Evolutionary conservation across 2,797 vertebrate genomes (phyloP), one percentile per base, ranked within the genome.

Genomic region (Euthynnus affinis): DNA sequence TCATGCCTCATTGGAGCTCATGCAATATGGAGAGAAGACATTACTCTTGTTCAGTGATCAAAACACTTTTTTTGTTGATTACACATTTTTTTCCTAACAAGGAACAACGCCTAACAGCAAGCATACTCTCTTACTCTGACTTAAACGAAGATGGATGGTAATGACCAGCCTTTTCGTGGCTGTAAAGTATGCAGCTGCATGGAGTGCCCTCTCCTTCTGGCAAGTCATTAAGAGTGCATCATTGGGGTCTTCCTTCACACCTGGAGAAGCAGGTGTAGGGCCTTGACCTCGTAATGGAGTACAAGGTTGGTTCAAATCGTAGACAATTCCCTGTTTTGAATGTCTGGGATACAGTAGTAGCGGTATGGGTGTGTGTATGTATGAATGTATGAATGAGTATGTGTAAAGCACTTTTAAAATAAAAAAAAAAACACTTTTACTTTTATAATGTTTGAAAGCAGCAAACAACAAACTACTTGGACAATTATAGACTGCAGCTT

Each of bases 251-350:
- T 90, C 84, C 66, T 80, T 76, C 88, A 90, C 94, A 94, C 94
- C 91, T 94, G 93, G 88, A 87, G 62, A 82, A 92, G 89, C 94
- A 95, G 92, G 91, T 94, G 94, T 73, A 13, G 79, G 78, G 92
- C 80, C 86, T 60, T 37, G 81, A 91, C 91, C 90, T 87, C 69
- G 18, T 90, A 89, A 87, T 84, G 69, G 88, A 89, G 81, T 81
- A 89, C 90, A 91, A 90, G 90, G 86, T 92, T 90, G 91, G 87
- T 82, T 90, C 53, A 57, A 87, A 85, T 63, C 57, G 73, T 52
- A 81, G 77, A 85, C 64, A 83, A 76, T 40, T 83, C 74, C 62
- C 82, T 46, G 34, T 84, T 76, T 82, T n/a, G 68, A 66, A 78
- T 68, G 74, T 73, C 56, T 52, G 34, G 8, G 46, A 68, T 71